Percentiles rank a stretch among this genome's conserved stretches.
Evolutionary conservation across 2,113 vertebrate genomes (phyloP).

Genomic region (Hyaena hyaena): DNA sequence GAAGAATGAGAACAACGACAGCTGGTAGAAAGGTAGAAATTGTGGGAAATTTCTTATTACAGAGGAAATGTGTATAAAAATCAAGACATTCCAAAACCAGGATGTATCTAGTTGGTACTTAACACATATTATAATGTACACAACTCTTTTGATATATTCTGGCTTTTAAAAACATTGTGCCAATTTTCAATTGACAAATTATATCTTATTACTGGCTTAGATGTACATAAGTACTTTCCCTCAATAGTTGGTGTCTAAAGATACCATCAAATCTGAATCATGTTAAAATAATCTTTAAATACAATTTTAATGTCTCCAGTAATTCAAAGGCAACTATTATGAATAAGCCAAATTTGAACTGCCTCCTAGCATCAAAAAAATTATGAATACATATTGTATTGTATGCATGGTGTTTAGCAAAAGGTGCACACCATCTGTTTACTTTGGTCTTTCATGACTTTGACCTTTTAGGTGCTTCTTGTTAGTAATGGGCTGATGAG

Average conservation of each 20-base stretch:
- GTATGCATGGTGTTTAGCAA: constrained; percentile 53
- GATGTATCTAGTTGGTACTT: background rate
- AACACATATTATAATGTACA: background rate
- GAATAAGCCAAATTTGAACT: constrained; percentile 38
- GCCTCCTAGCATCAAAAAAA: constrained; percentile 31
- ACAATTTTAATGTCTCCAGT: constrained; percentile 23
- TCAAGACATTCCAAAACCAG: constrained; percentile 19
- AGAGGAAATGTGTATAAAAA: background rate
- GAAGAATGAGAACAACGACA: constrained; percentile 50
- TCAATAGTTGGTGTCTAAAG: background rate
- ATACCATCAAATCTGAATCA: background rate
- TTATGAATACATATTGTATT: background rate
- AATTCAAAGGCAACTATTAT: constrained; percentile 27
- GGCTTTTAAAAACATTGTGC: background rate
- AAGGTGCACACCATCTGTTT: constrained; percentile 61
- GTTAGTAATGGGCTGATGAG: constrained; percentile 67
- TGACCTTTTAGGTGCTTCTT: constrained; percentile 59
- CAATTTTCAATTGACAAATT: background rate
- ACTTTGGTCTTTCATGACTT: constrained; percentile 59
- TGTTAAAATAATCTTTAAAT: constrained; percentile 48
- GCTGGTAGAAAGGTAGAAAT: constrained; percentile 9
- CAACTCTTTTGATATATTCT: background rate
- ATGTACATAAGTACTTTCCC: background rate
- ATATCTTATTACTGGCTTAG: background rate
- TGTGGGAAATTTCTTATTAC: background rate